Evolutionary conservation across 2,797 vertebrate species (phyloP), one percentile per base, ranked within the genome.

Genomic region (Podargus strigoides): DNA sequence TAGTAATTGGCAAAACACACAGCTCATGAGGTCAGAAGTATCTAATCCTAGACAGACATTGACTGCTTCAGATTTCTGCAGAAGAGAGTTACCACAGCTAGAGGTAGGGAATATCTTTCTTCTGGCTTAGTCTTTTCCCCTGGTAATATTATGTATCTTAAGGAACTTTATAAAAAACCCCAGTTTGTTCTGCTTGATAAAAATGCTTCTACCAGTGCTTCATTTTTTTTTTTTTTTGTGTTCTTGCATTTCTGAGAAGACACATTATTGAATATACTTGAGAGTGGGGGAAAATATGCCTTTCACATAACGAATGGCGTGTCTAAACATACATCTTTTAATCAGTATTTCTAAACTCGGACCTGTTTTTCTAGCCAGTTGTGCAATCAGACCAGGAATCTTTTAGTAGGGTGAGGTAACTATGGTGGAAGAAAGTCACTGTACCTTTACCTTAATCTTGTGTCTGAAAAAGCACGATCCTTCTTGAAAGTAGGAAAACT

Each of bases 31-130:
- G 14, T 72, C 20, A 23, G n/a, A 10, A 2, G 10, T 26, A 7
- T 10, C n/a, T 84, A 32, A 55, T 47, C 9, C n/a, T 23, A 36
- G 52, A 50, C 9, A 69, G 47, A 5, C 7, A 39, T 15, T 62
- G 10, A 7, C 23, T 42, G 20, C 27, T 91, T 41, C 6, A 28
- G 9, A 24, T 49, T 49, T 7, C 46, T 62, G 46, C 27, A 58
- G 28, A 78, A 62, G 21, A 28, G 23, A 74, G 14, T 9, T 68
- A 18, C 16, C 2, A 3, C 8, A 22, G 6, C 5, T 21, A 8
- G 13, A 4, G 7, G 3, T 7, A 37, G 26, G 0, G 2, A 46
- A 70, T 3, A 10, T 47, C 5, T 60, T 58, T 68, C 4, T 9
- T 63, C 19, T 74, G 28, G 8, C 10, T 88, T 70, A 23, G 15